Evolutionary conservation across 2,797 vertebrate species (phyloP), one percentile per base, ranked within the genome.

Genomic region (Smutsia temminckii): DNA sequence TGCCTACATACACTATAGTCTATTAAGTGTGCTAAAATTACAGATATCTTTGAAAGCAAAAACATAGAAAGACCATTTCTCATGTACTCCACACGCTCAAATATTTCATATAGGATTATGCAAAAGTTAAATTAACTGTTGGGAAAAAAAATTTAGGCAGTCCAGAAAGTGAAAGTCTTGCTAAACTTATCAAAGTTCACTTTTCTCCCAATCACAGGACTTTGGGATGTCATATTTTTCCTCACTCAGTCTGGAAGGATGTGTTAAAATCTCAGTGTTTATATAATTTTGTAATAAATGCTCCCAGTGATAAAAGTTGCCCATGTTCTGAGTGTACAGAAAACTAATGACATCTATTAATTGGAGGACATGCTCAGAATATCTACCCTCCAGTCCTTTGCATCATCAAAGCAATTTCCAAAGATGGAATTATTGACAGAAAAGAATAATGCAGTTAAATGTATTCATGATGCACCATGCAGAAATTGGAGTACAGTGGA

Each of bases 181-280:
- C 5, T 77, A 51, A 93, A 61, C 8, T 63, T 79, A 68, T 63
- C 25, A 55, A 42, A 89, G 18, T 77, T 81, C 9, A 72, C 16
- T 75, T 66, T 91, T 53, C 37, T 90, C n/a, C 21, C 63, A 72
- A 84, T 66, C 34, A 91, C 61, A 57, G 46, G 93, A 72, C 16
- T 83, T 59, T 27, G 59, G 34, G 23, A 55, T 85, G 57, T 81
- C 84, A 55, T 53, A 12, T 46, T 79, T 93, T 90, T 72, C 46
- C 89, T 85, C 16, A 83, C 59, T 13, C 6, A 27, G 17, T 74
- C n/a, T 72, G 34, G 37, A 93, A 63, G n/a, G 11, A 86, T 77
- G 14, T 93, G 85, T 86, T 91, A 84, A 89, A 93, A 93, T 74
- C 25, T 92, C 27, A 74, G 2, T 88, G 27, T 80, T 93, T 69